phyloP scores from a whole-genome alignment of 1,140 invertebrate genomes.

The Dinothrombium tinctorium region DNA sequence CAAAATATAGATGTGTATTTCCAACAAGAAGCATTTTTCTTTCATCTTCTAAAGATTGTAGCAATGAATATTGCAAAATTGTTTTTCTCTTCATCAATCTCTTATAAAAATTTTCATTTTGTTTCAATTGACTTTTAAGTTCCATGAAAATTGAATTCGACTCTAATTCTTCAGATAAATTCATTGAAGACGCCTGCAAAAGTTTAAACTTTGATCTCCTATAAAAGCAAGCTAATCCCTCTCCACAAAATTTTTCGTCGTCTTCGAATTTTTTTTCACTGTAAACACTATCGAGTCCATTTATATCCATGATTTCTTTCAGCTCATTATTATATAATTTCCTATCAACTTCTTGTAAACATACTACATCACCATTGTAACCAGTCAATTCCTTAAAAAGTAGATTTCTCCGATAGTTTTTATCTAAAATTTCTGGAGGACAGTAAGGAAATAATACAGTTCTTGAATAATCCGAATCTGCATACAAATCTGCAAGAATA shows the following conservation, averaged over 20 bases:
- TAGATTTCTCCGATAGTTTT: slow-evolving; percentile 62
- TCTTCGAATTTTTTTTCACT: slow-evolving; percentile 36
- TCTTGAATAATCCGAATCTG: slow-evolving; percentile 47
- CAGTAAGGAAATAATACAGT: slow-evolving; percentile 51
- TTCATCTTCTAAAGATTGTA: slow-evolving; percentile 33
- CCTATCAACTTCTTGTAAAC: slow-evolving; percentile 71
- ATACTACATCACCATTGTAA: slow-evolving; percentile 68
- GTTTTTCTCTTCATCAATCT: slow-evolving; percentile 17
- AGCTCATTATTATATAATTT: slow-evolving; percentile 50
- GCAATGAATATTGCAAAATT: slow-evolving; percentile 27
- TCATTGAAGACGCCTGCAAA: background rate
- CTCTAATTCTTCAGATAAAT: background rate
- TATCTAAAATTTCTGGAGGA: slow-evolving; percentile 42
- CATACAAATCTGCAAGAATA: slow-evolving; percentile 61
- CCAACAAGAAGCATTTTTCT: slow-evolving; percentile 31
- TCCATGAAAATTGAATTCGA: slow-evolving; percentile 22
- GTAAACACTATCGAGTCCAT: slow-evolving; percentile 34
- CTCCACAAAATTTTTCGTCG: slow-evolving; percentile 23
- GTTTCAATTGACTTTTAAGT: slow-evolving; percentile 32
- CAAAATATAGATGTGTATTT: slow-evolving; percentile 80
- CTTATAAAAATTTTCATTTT: slow-evolving; percentile 30
- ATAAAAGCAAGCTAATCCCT: slow-evolving; percentile 58
- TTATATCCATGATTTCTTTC: slow-evolving; percentile 29
- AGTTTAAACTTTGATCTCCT: slow-evolving; percentile 20
- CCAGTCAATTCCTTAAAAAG: slow-evolving; percentile 56